phyloP scores from a whole-genome alignment of 2,797 vertebrate genomes.

The Parambassis ranga region DNA sequence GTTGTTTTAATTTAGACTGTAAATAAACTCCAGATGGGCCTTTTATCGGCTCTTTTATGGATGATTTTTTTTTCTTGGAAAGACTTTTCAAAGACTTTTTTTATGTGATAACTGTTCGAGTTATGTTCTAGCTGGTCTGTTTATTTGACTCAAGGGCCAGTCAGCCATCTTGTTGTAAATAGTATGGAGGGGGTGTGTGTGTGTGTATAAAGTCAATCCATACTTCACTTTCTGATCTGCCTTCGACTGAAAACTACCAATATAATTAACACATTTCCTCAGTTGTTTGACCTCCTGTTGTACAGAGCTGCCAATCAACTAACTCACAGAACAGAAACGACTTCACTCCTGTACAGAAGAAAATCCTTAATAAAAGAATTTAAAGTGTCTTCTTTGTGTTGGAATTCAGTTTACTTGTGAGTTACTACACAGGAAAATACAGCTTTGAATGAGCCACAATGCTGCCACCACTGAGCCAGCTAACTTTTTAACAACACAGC shows the following conservation, averaged over 20 bases:
- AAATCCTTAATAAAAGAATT: slow-evolving; percentile 67
- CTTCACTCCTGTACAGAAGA: slow-evolving; percentile 58
- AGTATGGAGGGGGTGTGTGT: slow-evolving; percentile 13
- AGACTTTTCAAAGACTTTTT: slow-evolving; percentile 43
- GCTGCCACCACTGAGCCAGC: no score
- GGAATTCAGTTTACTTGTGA: background rate
- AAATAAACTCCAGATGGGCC: slow-evolving; percentile 42
- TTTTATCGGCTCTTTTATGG: slow-evolving; percentile 35
- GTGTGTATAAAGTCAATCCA: background rate
- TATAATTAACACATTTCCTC: slow-evolving; percentile 33
- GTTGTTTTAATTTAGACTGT: slow-evolving; percentile 46
- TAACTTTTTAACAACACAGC: no score
- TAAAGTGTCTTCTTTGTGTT: slow-evolving; percentile 9
- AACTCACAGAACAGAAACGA: slow-evolving; percentile 47
- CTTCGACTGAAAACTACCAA: slow-evolving; percentile 24
- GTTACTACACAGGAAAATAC: background rate
- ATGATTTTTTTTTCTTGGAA: slow-evolving; percentile 20
- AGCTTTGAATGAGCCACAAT: no score
- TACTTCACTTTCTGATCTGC: slow-evolving; percentile 28
- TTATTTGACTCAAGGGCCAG: slow-evolving; percentile 23
- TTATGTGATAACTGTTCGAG: slow-evolving; percentile 34
- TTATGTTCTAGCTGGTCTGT: slow-evolving; percentile 27
- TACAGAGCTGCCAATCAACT: slow-evolving; percentile 53
- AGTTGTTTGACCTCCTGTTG: slow-evolving; percentile 45
- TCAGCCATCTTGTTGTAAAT: slow-evolving; percentile 50